Conservation (phyloP, 23 tunicate genomes). For the Clavelina lepadiformis region DNA sequence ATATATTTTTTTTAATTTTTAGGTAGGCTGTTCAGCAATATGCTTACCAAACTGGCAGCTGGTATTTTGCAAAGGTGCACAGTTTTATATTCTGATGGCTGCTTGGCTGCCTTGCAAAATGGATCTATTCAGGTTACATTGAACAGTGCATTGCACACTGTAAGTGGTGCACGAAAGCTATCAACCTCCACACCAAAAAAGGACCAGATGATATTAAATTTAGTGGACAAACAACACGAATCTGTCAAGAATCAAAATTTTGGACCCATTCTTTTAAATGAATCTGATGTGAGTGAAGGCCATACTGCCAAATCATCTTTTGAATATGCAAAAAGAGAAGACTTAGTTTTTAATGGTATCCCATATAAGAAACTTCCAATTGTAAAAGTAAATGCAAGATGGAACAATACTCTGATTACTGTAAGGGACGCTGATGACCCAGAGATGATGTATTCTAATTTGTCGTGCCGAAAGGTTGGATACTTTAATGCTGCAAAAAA, state of each 20-base stretch:
- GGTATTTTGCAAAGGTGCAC: too few species aligned
- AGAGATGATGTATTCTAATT: background rate
- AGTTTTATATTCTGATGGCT: too few species aligned
- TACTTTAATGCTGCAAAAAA: constrained; percentile 65
- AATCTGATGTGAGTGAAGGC: constrained; percentile 17
- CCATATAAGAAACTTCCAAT: constrained; percentile 25
- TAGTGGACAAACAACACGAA: constrained; percentile 33
- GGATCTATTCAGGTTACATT: too few species aligned
- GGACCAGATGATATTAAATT: too few species aligned
- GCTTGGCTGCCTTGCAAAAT: too few species aligned
- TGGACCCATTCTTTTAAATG: constrained; percentile 41
- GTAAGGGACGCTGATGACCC: background rate
- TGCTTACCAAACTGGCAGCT: too few species aligned
- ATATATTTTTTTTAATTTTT: too few species aligned
- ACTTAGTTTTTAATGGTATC: constrained; percentile 32
- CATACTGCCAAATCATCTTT: background rate
- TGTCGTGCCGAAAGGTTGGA: constrained; percentile 45
- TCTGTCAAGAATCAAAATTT: constrained; percentile 44
- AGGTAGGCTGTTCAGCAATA: too few species aligned
- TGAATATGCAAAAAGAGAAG: constrained; percentile 16
- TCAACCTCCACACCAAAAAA: too few species aligned
- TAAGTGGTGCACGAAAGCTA: too few species aligned
- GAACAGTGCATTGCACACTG: too few species aligned
- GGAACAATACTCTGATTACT: constrained; percentile 48
- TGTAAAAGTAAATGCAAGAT: constrained; percentile 26